Evolutionary conservation across 1,140 invertebrate species (phyloP), one percentile per base, ranked within the genome.

Genomic region (Dufourea novaeangliae): DNA sequence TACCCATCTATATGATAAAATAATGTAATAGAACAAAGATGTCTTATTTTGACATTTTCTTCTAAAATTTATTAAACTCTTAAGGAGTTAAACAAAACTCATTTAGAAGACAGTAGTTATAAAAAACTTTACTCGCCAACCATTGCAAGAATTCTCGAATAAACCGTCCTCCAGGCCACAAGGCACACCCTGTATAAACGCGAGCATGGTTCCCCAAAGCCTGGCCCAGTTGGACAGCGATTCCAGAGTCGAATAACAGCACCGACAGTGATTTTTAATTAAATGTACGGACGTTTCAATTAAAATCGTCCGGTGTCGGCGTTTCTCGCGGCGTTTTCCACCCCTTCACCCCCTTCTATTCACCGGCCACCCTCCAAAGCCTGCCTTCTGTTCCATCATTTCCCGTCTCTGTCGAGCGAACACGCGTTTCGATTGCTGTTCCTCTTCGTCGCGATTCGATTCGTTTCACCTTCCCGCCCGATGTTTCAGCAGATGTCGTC

Each of bases 191-290:
- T n/a, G 27, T 50, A 50, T 32, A 66, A 69, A n/a, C 67, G 67
- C 41, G 8, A 5, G 17, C 52, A 37, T 1, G 25, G 29, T 69
- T 59, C 37, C 54, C 32, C 39, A 25, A 44, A 56, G 39, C 22
- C 10, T 27, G 61, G 10, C 77, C 25, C 50, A 52, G 44, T 62
- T 32, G 67, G 41, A 68, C 63, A 63, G 34, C 79, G 69, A 32
- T 62, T 83, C 59, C 56, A 68, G 8, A 32, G 37, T 12, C 57
- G 56, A n/a, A 67, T 73, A 70, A 54, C 34, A 46, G 44, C n/a
- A 59, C 46, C 25, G 78, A 72, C 82, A 79, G 74, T 75, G 82
- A 85, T 85, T 85, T 85, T 85, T 85, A 78, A 85, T 85, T 85
- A 85, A 85, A 82, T 72, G 62, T 52, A 61, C 56, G 79, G 75